phyloP scores from a whole-genome alignment of 2,797 vertebrate genomes.

The Orestias chungarensis region DNA sequence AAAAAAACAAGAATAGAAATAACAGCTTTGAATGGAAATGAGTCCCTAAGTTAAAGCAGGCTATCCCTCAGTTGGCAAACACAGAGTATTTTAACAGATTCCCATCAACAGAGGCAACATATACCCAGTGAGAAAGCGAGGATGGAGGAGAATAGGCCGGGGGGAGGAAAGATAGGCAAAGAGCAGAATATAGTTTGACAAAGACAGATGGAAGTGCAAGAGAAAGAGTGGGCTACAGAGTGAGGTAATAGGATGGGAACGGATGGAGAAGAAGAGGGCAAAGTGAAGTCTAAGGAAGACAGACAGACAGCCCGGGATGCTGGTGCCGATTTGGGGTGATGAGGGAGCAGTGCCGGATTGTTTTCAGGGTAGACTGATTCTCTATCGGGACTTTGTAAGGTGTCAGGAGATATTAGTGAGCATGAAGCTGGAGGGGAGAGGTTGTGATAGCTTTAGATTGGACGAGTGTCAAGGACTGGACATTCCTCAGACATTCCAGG shows the following conservation, averaged over 20 bases:
- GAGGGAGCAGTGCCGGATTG: constrained; percentile 65
- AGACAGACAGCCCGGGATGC: constrained; percentile 45
- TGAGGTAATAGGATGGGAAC: constrained; percentile 61
- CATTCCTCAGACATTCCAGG: constrained; percentile 68
- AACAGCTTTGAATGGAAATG: constrained; percentile 53
- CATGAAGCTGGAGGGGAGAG: constrained; percentile 61
- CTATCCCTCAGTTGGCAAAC: constrained; percentile 66
- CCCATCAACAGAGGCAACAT: constrained; percentile 63
- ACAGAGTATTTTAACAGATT: constrained; percentile 60
- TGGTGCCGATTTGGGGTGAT: constrained; percentile 54
- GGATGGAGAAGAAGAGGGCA: constrained; percentile 51
- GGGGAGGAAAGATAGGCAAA: constrained; percentile 57
- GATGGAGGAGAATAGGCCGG: constrained; percentile 34
- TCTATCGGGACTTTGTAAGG: constrained; percentile 65
- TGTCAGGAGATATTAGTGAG: constrained; percentile 77
- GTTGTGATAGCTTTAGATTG: constrained; percentile 68
- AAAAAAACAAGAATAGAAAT: constrained; percentile 5
- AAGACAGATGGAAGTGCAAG: constrained; percentile 73
- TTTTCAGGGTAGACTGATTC: constrained; percentile 76
- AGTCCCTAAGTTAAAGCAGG: constrained; percentile 56
- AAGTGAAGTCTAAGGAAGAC: constrained; percentile 66
- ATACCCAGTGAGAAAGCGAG: constrained; percentile 48
- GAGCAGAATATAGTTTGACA: constrained; percentile 67
- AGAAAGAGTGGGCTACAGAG: constrained; percentile 64
- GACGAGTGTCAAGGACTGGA: constrained; percentile 74